Evolutionary conservation across 2,797 vertebrate species (phyloP), one percentile per base, ranked within the genome.

Genomic region (Spatula clypeata): DNA sequence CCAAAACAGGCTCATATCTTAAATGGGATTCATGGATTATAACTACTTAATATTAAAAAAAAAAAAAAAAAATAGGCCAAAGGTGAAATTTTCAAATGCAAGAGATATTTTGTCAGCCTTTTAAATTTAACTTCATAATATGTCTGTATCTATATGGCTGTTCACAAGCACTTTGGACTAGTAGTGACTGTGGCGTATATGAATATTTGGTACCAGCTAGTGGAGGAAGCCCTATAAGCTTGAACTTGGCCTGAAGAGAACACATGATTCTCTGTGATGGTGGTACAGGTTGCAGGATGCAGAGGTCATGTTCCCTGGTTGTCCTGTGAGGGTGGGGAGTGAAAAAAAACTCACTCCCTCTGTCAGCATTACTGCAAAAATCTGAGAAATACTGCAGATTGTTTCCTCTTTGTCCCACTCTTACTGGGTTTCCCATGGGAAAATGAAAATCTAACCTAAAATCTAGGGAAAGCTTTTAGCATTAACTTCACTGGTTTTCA

Each of bases 391-490:
- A 29, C 47, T 0, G 0, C 24, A 44, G 24, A 24, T 19, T 51
- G n/a, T 26, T 84, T 81, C n/a, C 23, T 54, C 18, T 66, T 81
- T 84, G 83, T 90, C 67, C 40, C 88, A 32, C n/a, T 80, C 49
- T 69, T 42, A 20, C 3, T 38, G 27, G 14, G 8, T 86, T 97
- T 97, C 93, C 90, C 86, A 94, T 92, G 88, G 88, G 92, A 96
- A 96, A 93, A 92, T 45, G 31, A 64, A 82, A 94, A 85, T 76
- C 24, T 71, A 79, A 89, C 17, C 38, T 38, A 38, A 82, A 85
- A 76, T 49, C 38, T 32, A 73, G 8, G 47, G 27, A 55, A 86
- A 32, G 9, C 51, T 36, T 79, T 87, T 71, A 15, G n/a, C n/a
- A 17, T 69, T 69, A 84, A 55, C 54, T 58, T 75, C 4, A 3